Percentiles rank a stretch among this genome's conserved stretches.
phyloP scores from a whole-genome alignment of 2,113 vertebrate genomes.

The Muntiacus muntjak region DNA sequence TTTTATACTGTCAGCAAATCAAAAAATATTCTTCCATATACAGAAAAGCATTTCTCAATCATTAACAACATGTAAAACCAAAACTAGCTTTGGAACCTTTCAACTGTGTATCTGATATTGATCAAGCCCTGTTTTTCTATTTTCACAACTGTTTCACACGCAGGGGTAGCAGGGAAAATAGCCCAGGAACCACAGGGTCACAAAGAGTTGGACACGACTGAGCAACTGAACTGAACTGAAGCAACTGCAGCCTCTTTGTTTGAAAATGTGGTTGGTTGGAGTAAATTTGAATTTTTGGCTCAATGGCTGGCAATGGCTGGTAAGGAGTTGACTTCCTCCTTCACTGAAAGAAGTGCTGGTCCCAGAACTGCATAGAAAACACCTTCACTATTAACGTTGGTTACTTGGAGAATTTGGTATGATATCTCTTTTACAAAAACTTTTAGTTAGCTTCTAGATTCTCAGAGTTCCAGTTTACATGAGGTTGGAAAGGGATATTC shows the following conservation, averaged over 20 bases:
- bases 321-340: background rate
- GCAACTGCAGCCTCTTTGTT: background rate
- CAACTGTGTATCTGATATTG: background rate
- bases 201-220: background rate
- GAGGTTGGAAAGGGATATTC: background rate
- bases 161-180: background rate
- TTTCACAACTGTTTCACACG: background rate
- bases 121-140: background rate
- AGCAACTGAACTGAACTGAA: background rate
- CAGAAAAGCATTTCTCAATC: background rate
- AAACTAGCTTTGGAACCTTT: background rate
- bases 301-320: background rate
- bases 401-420: background rate
- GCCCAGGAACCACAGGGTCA: background rate
- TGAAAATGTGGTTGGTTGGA: background rate
- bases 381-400: rapidly evolving
- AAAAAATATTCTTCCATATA: background rate
- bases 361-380: background rate
- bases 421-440: background rate
- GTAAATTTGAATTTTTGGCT: background rate
- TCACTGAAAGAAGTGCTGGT: too few relatives aligned
- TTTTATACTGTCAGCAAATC: background rate
- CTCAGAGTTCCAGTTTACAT: background rate
- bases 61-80: background rate
- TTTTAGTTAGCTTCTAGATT: background rate